Evolutionary conservation across 2,113 vertebrate species (phyloP), one percentile per base, ranked within the genome.

Genomic region (Cairina moschata): DNA sequence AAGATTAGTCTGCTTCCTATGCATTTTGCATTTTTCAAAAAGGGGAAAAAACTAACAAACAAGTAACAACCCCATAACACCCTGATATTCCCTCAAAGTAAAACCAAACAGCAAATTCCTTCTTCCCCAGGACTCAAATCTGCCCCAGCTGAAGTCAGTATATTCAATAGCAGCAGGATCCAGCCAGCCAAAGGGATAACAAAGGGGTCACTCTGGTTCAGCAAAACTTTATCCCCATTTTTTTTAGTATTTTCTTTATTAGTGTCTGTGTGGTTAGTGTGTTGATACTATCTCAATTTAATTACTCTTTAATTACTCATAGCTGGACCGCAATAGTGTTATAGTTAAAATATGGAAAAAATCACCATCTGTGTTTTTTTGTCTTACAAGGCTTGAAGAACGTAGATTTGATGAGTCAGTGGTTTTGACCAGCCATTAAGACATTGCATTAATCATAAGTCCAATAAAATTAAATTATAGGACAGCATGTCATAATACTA

Each of bases 151-250:
- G 60, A 80, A 85, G n/a, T 5, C 54, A 50, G 6, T 36, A 23
- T 42, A 21, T 60, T 72, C 21, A 79, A 40, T 23, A 67, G 46
- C 25, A 50, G 26, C 22, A 68, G 31, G 55, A 74, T 56, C 11
- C 13, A 8, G 17, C 23, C 1, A 1, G n/a, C 21, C 4, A 17
- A 60, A 1, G 2, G 21, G 17, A 11, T 42, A 67, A 25, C 31
- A 34, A 73, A 67, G 29, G 68, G 21, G 6, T 18, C 56, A 31
- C 14, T 17, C 42, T 32, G 3, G 8, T 63, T 36, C 16, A 32
- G 62, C 28, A 73, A 6, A 62, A 10, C 60, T 31, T 56, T 74
- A 42, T 6, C 22, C 4, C 22, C 60, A 48, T 40, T 40, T 36
- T 38, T 36, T 84, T 80, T 63, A 69, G 31, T 28, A 58, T 75